Evolutionary conservation across 1,140 invertebrate genomes (phyloP).

Genomic region (Zaprionus vittiger): DNA sequence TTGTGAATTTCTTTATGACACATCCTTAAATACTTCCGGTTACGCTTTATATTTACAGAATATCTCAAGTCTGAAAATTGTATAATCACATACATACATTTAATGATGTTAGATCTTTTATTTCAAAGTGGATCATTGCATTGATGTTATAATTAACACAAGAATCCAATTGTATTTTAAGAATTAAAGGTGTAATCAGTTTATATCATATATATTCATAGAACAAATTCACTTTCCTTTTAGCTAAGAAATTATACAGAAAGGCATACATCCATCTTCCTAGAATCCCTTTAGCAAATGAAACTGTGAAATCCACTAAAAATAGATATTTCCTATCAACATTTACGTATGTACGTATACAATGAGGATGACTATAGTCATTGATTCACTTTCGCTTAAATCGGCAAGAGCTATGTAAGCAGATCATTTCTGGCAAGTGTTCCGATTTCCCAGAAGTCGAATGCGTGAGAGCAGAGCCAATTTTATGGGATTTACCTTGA

Average conservation of each 20-base stretch:
- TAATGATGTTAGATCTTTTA: neutral
- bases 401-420: neutral
- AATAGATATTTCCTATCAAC: neutral
- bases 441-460: slow-evolving; percentile 21
- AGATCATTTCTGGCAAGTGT: slow-evolving; percentile 6
- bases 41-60: neutral
- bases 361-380: neutral
- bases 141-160: neutral
- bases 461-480: neutral
- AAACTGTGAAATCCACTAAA: slow-evolving; percentile 14
- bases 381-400: slow-evolving; percentile 14
- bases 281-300: neutral
- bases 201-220: neutral
- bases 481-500: slow-evolving; percentile 19
- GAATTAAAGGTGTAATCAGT: neutral
- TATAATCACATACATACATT: neutral
- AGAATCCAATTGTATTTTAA: neutral
- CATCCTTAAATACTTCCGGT: neutral
- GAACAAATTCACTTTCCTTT: neutral
- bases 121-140: neutral
- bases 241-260: neutral
- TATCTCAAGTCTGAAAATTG: neutral
- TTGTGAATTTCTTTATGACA: neutral
- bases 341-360: neutral
- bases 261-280: neutral